These are phyloP conservation scores for Lasioglossum pauxillum DNA, from an alignment of 2,888 invertebrate genomes.

Conservation along the genomic window DNA sequence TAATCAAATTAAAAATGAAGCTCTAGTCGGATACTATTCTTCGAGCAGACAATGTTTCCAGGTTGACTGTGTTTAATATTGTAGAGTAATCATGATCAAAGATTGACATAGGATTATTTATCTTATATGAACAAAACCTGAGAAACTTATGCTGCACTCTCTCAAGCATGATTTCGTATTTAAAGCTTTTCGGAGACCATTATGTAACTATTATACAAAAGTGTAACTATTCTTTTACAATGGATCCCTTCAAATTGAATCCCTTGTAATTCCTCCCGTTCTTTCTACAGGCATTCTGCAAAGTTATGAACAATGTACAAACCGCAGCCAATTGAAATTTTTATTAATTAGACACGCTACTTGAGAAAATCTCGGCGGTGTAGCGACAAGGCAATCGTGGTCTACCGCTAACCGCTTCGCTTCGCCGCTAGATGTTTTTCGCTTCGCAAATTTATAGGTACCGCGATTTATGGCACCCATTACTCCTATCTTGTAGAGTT, in stretches of 20 bases:
- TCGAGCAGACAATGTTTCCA: too few relatives aligned
- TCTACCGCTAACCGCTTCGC: neutral
- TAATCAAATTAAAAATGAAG: too few relatives aligned
- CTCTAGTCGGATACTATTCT: too few relatives aligned
- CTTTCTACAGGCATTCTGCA: neutral
- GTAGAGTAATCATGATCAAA: too few relatives aligned
- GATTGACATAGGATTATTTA: too few relatives aligned
- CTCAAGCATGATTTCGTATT: too few relatives aligned
- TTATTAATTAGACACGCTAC: neutral
- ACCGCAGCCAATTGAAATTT: neutral
- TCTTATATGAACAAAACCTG: too few relatives aligned
- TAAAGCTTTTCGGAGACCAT: too few relatives aligned
- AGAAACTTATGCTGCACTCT: too few relatives aligned
- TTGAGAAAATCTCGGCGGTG: neutral
- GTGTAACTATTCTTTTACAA: too few relatives aligned
- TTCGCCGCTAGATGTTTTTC: constrained; percentile 16
- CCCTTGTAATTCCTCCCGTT: neutral
- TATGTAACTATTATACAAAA: too few relatives aligned
- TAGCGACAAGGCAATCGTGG: neutral
- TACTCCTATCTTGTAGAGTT: neutral
- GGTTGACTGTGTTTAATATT: too few relatives aligned
- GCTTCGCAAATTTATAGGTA: constrained; percentile 27
- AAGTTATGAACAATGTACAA: neutral
- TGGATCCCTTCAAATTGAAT: neutral
- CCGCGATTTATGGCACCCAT: constrained; percentile 28